Conservation (phyloP, 2,113 vertebrate genomes). For the Grallaria varia region DNA sequence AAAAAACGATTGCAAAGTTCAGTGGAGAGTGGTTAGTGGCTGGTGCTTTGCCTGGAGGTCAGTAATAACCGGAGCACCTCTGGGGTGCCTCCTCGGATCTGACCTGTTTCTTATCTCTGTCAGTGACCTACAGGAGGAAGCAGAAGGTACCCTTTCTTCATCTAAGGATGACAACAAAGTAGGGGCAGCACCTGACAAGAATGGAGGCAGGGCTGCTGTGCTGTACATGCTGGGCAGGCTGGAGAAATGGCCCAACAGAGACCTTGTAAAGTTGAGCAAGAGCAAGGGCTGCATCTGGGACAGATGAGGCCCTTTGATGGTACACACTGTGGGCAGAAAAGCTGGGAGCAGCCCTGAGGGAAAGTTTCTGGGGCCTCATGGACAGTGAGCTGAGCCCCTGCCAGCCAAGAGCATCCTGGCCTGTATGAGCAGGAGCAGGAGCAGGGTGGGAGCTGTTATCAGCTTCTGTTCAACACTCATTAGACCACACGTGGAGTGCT, state of each 20-base stretch:
- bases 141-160: not conserved
- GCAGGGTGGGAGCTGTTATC: not conserved
- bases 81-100: not conserved
- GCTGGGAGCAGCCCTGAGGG: not conserved
- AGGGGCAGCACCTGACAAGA: not conserved
- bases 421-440: not conserved
- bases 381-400: not conserved
- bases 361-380: not conserved
- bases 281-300: not conserved
- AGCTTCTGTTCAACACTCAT: not conserved
- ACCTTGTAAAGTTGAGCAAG: not conserved
- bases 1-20: not conserved
- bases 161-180: not conserved
- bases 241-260: not conserved
- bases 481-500: not conserved
- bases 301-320: not conserved
- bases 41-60: not conserved
- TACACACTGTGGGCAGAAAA: not conserved
- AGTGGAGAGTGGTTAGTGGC: not conserved
- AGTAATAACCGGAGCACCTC: not conserved
- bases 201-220: not conserved
- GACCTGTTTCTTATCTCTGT: not conserved
- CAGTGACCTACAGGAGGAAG: not conserved
- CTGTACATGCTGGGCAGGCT: not conserved
- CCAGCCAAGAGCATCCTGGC: not conserved